Percentiles rank a stretch among this genome's conserved stretches.
Evolutionary conservation across 64 coral and sea anemone species (phyloP).

Genomic region (Montipora capricornis): DNA sequence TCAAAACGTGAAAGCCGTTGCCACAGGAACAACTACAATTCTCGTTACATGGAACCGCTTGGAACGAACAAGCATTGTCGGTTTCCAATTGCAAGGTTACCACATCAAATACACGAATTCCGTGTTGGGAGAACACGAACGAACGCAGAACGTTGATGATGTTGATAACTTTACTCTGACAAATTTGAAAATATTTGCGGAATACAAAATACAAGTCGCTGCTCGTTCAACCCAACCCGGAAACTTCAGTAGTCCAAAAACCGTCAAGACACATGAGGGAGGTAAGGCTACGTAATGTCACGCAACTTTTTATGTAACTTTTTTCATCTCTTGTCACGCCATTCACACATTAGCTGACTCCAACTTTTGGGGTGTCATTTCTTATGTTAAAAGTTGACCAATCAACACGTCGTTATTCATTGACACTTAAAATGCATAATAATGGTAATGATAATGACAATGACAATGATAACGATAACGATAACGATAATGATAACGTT

Average conservation of each 20-base stretch:
- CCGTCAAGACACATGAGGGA: constrained; percentile 33
- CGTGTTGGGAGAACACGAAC: no score
- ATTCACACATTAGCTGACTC: background rate
- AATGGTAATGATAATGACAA: no score
- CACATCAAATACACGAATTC: background rate
- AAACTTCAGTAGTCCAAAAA: constrained; percentile 32
- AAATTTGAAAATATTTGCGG: constrained; percentile 10
- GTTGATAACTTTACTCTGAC: background rate
- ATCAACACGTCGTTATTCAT: background rate
- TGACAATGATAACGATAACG: no score
- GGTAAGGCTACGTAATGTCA: background rate
- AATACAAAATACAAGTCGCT: constrained; percentile 46
- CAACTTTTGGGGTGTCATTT: background rate
- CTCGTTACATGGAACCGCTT: constrained; percentile 22
- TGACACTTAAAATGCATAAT: background rate
- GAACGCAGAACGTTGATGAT: no score
- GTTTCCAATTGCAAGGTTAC: constrained; percentile 20
- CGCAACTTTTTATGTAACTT: no score
- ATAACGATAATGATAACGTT: no score
- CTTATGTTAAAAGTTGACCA: background rate
- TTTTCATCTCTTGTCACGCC: no score
- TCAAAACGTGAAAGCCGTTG: background rate
- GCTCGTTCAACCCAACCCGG: constrained; percentile 23
- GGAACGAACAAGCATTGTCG: background rate
- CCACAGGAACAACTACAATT: background rate